These are phyloP conservation scores for Spongilla lacustris DNA, from an alignment of 37 sponge, comb jelly and placozoan species.

Conservation along the genomic window DNA sequence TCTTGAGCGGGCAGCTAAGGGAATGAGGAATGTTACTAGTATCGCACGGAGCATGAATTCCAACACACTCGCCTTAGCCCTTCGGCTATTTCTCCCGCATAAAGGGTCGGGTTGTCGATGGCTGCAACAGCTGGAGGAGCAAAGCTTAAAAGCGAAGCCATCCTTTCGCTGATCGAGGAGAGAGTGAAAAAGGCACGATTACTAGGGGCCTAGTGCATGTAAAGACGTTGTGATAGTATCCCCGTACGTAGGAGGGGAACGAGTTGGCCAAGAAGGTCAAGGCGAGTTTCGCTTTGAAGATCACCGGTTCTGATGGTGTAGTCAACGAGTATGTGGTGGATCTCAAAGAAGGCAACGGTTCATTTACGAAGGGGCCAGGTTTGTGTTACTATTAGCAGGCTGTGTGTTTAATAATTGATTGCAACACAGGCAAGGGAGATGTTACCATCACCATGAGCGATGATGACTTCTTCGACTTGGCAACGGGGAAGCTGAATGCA, in stretches of 20 bases:
- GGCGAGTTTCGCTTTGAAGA: slow-evolving; percentile 79
- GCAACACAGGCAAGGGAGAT: slow-evolving; percentile 68
- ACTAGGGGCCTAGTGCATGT: too few relatives aligned
- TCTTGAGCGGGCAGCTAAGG: too few relatives aligned
- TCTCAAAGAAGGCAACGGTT: slow-evolving; percentile 79
- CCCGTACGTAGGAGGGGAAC: slow-evolving; percentile 77
- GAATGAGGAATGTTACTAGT: too few relatives aligned
- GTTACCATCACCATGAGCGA: slow-evolving; percentile 84
- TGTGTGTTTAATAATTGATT: not conserved
- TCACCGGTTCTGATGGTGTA: slow-evolving; percentile 55
- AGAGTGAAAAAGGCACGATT: slow-evolving; percentile 12
- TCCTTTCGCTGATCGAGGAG: slow-evolving; percentile 56
- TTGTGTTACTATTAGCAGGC: not conserved
- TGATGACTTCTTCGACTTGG: slow-evolving; percentile 79
- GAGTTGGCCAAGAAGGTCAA: slow-evolving; percentile 87
- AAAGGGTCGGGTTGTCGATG: not conserved
- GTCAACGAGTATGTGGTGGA: slow-evolving; percentile 76
- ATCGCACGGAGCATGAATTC: too few relatives aligned
- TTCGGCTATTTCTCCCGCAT: not conserved
- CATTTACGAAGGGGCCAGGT: slow-evolving; percentile 77
- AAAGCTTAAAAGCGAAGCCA: slow-evolving; percentile 31
- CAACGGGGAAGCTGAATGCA: slow-evolving; percentile 79
- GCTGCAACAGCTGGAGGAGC: not conserved
- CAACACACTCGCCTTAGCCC: too few relatives aligned
- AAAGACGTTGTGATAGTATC: too few relatives aligned